phyloP scores from a whole-genome alignment of 2,888 invertebrate genomes.

The Pandemis cinnamomeana region DNA sequence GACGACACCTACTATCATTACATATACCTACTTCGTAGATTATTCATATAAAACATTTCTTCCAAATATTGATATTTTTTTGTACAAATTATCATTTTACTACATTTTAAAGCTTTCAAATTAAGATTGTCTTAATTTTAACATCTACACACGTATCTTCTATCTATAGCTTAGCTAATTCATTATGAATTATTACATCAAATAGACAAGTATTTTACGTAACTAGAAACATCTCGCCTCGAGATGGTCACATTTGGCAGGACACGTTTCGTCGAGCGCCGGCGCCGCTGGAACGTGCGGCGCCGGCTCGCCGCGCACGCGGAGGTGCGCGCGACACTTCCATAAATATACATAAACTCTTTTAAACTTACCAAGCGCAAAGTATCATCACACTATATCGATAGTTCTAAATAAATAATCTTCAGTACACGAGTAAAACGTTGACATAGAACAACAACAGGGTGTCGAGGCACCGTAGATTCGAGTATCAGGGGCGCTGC shows the following conservation, averaged over 20 bases:
- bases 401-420: conserved; percentile 44
- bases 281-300: conserved; percentile 34
- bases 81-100: conserved; percentile 71
- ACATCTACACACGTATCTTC: conserved; percentile 59
- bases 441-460: conserved; percentile 36
- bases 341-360: conserved; percentile 48
- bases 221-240: conserved; percentile 57
- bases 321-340: conserved; percentile 25
- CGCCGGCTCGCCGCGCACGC: conserved; percentile 24
- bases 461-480: conserved; percentile 37
- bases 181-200: conserved; percentile 59
- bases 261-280: conserved; percentile 51
- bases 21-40: conserved; percentile 48
- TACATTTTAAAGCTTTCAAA: conserved; percentile 79
- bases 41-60: conserved; percentile 52
- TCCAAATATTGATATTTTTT: conserved; percentile 59
- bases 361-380: conserved; percentile 44
- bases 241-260: conserved; percentile 57
- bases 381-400: conserved; percentile 42
- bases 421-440: conserved; percentile 27
- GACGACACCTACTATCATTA: conserved; percentile 31
- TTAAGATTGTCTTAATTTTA: conserved; percentile 74
- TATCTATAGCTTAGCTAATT: conserved; percentile 59
- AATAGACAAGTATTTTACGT: conserved; percentile 53
- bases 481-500: conserved; percentile 41